Base-by-base conservation (phyloP, 2,888 invertebrate genomes). In the Chironomus riparius region DNA sequence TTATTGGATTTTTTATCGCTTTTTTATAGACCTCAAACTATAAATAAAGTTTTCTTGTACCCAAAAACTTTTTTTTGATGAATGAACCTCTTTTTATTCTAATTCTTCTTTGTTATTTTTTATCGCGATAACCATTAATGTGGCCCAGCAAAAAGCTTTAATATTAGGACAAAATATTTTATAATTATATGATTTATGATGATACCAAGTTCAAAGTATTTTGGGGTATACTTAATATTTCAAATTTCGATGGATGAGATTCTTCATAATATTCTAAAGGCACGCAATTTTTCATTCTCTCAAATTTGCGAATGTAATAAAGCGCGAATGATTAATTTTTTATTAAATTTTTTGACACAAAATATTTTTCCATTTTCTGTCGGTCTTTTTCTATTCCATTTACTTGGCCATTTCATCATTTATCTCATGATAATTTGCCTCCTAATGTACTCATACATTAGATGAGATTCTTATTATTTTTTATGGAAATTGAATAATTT, bases 171-270 rank as follows among this genome's bases (percentile, higher is more conserved):
- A 65, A 21, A 65, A 65, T 24, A 65, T 65, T 24, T 65, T 56
- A 24, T 65, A 65, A 65, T 62, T 62, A 22, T 62, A 62, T 62
- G 22, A 62, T 65, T 65, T 65, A 65, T 65, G n/a, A 38, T 38
- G 38, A 38, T 38, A 38, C 10, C 38, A 38, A 38, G 38, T 38
- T 38, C 38, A 38, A 38, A 38, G 10, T 38, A 38, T 38, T 38
- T 38, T 38, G 10, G 38, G 38, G 38, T 10, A 38, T 38, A 10
- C 38, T 38, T 38, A 38, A 38, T 38, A 38, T 38, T 38, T 38
- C 38, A 38, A 38, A 38, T 10, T 28, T 38, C 38, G 10, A 38
- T 38, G 38, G 38, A 38, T 7, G 56, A 56, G 18, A 18, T 56
- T 56, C 6, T 18, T 15, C 18, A 10, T 38, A 56, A 56, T 56